Percentiles rank a stretch among this genome's conserved stretches.
Evolutionary conservation across 2,113 vertebrate species (phyloP).

Genomic region (Hydrolagus affinis): DNA sequence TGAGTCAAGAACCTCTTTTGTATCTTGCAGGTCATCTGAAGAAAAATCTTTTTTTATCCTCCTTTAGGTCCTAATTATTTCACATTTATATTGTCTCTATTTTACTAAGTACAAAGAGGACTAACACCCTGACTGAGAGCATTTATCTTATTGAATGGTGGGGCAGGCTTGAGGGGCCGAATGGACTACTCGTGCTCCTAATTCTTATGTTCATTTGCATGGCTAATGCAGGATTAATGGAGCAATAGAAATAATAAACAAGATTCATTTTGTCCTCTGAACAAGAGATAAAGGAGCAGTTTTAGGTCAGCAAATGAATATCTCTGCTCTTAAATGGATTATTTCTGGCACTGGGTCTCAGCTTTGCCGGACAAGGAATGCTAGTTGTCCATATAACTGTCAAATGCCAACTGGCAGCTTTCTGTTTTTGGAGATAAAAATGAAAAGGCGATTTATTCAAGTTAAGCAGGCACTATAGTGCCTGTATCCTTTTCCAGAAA

Average conservation of each 20-base stretch:
- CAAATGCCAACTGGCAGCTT: neutral
- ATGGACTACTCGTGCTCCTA: too few species aligned
- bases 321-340: conserved; percentile 35
- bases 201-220: too few species aligned
- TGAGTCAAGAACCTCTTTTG: conserved; percentile 32
- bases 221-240: conserved; percentile 39
- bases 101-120: conserved; percentile 35
- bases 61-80: conserved; percentile 36
- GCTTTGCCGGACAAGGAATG: too few species aligned
- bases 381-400: too few species aligned
- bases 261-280: conserved; percentile 39
- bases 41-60: conserved; percentile 27
- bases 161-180: too few species aligned
- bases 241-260: conserved; percentile 31
- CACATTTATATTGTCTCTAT: conserved; percentile 33
- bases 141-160: too few species aligned
- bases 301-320: conserved; percentile 39
- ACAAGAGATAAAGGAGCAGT: conserved; percentile 37
- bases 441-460: neutral
- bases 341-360: conserved; percentile 25
- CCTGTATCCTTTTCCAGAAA: neutral
- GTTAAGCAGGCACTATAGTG: neutral
- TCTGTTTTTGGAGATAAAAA: neutral
- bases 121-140: conserved; percentile 18
- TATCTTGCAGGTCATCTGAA: conserved; percentile 23